Percentiles rank a stretch among this genome's conserved stretches.
Conservation (phyloP, 1,140 invertebrate genomes). For the Pseudobourletiella spinata region DNA sequence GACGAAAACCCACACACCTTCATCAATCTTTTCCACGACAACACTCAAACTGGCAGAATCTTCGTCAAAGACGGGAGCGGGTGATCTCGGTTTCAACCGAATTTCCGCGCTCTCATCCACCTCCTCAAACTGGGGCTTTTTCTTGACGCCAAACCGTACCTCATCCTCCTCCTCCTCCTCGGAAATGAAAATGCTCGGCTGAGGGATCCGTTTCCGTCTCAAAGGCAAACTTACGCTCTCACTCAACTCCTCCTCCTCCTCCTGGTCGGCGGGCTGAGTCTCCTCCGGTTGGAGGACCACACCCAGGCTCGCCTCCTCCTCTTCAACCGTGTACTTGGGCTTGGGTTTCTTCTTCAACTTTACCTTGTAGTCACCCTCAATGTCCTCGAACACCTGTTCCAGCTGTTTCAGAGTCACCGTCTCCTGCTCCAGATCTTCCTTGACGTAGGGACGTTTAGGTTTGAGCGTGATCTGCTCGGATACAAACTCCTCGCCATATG, state of each 20-base stretch:
- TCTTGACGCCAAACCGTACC: constrained; percentile 29
- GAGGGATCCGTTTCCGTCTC: constrained; percentile 29
- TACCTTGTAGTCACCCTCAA: constrained; percentile 36
- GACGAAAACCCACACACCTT: not conserved
- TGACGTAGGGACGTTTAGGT: constrained; percentile 10
- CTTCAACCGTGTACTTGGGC: constrained; percentile 31
- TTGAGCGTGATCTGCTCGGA: constrained; percentile 29
- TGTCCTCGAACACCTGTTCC: constrained; percentile 35
- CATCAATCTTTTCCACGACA: constrained; percentile 8
- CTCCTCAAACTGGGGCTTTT: constrained; percentile 28
- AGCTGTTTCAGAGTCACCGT: constrained; percentile 35
- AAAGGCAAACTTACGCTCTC: constrained; percentile 37
- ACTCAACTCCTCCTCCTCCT: constrained; percentile 35
- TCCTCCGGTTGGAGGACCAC: constrained; percentile 20
- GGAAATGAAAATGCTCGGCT: constrained; percentile 27
- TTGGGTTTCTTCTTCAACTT: constrained; percentile 23
- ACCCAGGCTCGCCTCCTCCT: constrained; percentile 29
- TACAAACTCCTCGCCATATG: constrained; percentile 22
- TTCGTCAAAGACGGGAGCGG: constrained; percentile 27
- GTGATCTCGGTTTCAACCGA: constrained; percentile 22
- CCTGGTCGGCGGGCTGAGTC: constrained; percentile 6
- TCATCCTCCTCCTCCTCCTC: constrained; percentile 37
- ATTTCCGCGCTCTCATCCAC: constrained; percentile 29
- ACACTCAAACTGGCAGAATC: constrained; percentile 10
- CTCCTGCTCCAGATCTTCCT: constrained; percentile 29